Evolutionary conservation across 1,140 invertebrate genomes (phyloP).

Genomic region (Lepidurus packardi): DNA sequence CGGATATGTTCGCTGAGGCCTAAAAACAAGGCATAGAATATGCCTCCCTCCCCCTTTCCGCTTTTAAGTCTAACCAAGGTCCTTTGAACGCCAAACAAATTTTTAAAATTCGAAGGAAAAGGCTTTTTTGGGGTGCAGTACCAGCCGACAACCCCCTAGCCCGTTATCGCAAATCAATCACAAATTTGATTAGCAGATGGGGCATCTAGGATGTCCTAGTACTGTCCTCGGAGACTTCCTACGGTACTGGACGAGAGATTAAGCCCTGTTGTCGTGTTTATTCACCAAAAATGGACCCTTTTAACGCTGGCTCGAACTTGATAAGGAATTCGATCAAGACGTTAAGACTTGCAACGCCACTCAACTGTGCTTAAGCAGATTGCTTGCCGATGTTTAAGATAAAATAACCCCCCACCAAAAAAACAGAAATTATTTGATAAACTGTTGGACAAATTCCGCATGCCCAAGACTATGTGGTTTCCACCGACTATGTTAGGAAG

Average conservation of each 20-base stretch:
- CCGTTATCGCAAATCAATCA: neutral
- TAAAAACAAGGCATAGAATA: neutral
- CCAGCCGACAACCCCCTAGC: neutral
- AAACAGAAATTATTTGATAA: too few relatives aligned
- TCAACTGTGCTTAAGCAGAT: neutral
- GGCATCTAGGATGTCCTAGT: neutral
- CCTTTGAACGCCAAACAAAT: neutral
- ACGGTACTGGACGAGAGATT: neutral
- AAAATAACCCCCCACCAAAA: neutral
- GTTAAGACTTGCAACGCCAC: neutral
- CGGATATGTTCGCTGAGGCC: neutral
- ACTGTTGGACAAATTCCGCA: too few relatives aligned
- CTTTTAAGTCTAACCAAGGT: neutral
- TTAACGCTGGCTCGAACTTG: neutral
- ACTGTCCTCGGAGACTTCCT: neutral
- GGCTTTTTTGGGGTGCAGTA: neutral
- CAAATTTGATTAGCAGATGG: slow-evolving; percentile 6
- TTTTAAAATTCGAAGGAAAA: neutral
- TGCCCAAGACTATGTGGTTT: too few relatives aligned
- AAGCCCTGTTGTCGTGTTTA: neutral
- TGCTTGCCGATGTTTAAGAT: neutral
- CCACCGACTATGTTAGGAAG: neutral
- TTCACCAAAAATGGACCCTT: neutral
- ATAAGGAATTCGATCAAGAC: too few relatives aligned
- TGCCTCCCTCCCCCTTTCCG: neutral